A percentile compares a stretch with the other conserved stretches of the same genome.
Conservation (phyloP, 2,888 invertebrate genomes). For the Fabriciana adippe region DNA sequence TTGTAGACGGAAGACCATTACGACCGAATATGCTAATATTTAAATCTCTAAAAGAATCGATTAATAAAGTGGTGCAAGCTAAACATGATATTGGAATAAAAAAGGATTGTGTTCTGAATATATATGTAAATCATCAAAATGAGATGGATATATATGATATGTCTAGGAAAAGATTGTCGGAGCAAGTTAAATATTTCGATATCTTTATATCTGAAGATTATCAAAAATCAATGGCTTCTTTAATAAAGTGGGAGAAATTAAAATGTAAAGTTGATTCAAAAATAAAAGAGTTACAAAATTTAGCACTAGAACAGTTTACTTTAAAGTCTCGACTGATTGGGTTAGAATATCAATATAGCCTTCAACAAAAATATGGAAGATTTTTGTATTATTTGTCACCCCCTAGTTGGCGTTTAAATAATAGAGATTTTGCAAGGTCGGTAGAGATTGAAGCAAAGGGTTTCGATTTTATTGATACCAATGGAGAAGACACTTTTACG, state of each 20-base stretch:
- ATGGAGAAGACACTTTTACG: conserved; percentile 67
- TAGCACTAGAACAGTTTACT: conserved; percentile 64
- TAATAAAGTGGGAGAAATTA: conserved; percentile 77
- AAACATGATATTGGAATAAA: conserved; percentile 65
- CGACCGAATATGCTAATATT: conserved; percentile 49
- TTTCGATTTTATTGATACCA: conserved; percentile 64
- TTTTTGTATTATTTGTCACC: conserved; percentile 87
- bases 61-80: conserved; percentile 51
- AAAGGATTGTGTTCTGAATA: conserved; percentile 75
- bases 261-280: conserved; percentile 65
- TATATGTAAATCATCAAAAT: conserved; percentile 78
- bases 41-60: conserved; percentile 55
- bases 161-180: conserved; percentile 70
- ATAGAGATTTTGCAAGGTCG: conserved; percentile 76
- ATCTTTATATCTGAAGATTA: conserved; percentile 84
- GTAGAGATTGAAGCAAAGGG: conserved; percentile 72
- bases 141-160: conserved; percentile 77
- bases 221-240: conserved; percentile 79
- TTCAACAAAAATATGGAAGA: conserved; percentile 85
- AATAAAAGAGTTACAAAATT: conserved; percentile 66
- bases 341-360: conserved; percentile 84
- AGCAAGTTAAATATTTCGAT: conserved; percentile 82
- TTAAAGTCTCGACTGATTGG: conserved; percentile 77
- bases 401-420: conserved; percentile 79
- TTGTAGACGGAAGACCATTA: conserved; percentile 50